Evolutionary conservation across 2,797 vertebrate species (phyloP).

Genomic region (Apogon talboti): DNA sequence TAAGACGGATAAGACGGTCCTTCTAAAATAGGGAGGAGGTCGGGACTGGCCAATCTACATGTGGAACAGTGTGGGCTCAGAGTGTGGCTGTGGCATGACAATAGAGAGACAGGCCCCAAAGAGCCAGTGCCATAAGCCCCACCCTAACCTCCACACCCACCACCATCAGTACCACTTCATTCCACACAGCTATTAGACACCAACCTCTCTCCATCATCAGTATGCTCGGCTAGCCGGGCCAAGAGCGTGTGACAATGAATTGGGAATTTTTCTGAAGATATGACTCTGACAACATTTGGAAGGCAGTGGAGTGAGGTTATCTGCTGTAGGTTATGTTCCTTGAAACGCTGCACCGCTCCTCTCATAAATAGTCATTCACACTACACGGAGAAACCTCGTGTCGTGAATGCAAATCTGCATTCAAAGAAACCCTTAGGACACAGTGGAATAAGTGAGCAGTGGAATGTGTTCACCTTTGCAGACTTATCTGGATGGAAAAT

Average conservation of each 20-base stretch:
- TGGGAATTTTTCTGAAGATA: slow-evolving; percentile 1
- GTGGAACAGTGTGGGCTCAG: too few species aligned
- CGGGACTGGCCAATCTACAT: too few species aligned
- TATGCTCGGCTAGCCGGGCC: background rate
- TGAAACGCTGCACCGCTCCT: background rate
- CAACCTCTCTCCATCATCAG: background rate
- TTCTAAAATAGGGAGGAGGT: too few species aligned
- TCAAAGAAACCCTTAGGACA: background rate
- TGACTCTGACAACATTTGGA: slow-evolving; percentile 12
- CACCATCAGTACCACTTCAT: slow-evolving; percentile 1
- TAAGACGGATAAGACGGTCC: too few species aligned
- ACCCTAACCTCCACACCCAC: background rate
- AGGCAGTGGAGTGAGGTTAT: background rate
- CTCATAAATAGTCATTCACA: slow-evolving; percentile 10
- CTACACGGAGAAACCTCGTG: background rate
- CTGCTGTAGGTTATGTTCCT: background rate
- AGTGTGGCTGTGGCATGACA: too few species aligned
- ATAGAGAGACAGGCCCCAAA: too few species aligned
- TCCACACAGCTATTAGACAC: slow-evolving; percentile 18
- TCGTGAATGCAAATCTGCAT: slow-evolving; percentile 11
- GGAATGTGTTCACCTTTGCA: slow-evolving; percentile 35
- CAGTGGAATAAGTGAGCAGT: background rate
- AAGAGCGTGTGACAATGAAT: background rate
- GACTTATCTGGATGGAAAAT: slow-evolving; percentile 25
- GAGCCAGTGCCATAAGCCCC: too few species aligned